Conservation (phyloP, 2,113 vertebrate genomes). For the Pelodiscus sinensis region DNA sequence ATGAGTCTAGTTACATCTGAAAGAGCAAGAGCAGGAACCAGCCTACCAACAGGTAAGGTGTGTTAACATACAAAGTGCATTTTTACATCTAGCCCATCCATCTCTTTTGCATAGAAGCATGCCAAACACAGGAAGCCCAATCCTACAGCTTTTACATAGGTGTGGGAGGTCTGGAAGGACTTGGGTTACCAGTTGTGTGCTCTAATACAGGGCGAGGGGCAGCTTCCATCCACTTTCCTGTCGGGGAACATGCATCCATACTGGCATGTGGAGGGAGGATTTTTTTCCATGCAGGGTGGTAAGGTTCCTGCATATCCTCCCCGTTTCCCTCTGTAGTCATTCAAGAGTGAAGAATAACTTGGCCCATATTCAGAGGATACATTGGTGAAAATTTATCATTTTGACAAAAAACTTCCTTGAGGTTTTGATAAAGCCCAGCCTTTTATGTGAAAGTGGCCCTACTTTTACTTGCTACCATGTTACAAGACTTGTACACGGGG, state of each 20-base stretch:
- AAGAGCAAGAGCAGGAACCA: conserved; percentile 64
- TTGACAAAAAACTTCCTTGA: neutral
- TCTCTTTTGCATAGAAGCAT: neutral
- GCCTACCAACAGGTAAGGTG: conserved; percentile 76
- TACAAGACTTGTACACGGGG: rapidly evolving
- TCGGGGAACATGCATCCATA: neutral
- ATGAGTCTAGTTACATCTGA: conserved; percentile 78
- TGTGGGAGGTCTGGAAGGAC: neutral
- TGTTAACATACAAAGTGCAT: neutral
- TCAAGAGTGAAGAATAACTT: neutral
- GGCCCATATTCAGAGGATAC: rapidly evolving
- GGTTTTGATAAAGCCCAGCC: neutral
- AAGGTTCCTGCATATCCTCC: neutral
- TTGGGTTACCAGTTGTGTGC: neutral
- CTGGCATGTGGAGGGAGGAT: neutral
- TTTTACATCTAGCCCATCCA: neutral
- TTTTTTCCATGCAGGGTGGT: neutral
- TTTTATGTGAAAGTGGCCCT: neutral
- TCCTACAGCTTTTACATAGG: neutral
- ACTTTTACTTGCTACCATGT: neutral
- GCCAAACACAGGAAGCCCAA: neutral
- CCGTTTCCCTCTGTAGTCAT: rapidly evolving
- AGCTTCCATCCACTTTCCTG: neutral
- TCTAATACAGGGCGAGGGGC: neutral
- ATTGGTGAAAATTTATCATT: neutral